A percentile compares a stretch with the other conserved stretches of the same genome.
Evolutionary conservation across 2,113 vertebrate genomes (phyloP).

Genomic region (Mastomys natalensis): DNA sequence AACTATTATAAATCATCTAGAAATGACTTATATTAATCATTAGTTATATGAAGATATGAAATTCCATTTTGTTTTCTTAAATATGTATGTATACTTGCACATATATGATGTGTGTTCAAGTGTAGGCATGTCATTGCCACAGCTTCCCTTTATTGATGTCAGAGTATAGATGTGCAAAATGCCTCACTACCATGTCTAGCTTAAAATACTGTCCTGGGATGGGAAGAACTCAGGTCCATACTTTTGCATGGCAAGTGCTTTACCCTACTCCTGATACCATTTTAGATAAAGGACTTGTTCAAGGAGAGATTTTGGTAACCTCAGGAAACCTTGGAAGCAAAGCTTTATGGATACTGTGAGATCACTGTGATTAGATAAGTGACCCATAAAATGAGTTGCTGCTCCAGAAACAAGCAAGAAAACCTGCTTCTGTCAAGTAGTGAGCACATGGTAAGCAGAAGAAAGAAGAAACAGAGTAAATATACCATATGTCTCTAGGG

Average conservation of each 20-base stretch:
- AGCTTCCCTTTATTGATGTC: neutral
- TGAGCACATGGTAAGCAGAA: neutral
- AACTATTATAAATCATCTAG: neutral
- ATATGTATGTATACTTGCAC: neutral
- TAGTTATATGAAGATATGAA: neutral
- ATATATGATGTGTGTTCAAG: neutral
- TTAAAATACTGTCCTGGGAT: too few species aligned
- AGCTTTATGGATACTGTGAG: too few species aligned
- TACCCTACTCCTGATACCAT: neutral
- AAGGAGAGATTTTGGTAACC: neutral
- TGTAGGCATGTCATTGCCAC: neutral
- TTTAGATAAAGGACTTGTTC: neutral
- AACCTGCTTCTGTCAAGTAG: neutral
- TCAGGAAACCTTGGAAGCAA: neutral
- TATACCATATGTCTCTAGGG: neutral
- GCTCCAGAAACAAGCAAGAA: neutral
- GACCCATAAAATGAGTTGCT: neutral
- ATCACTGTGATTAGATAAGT: neutral
- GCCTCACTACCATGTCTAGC: too few species aligned
- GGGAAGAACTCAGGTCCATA: neutral
- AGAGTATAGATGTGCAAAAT: neutral
- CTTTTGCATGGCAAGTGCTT: neutral
- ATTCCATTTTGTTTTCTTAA: neutral
- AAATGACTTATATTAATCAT: neutral
- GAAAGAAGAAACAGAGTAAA: neutral